Conservation (phyloP, 2,797 vertebrate species). For the Synaphobranchus kaupii region DNA sequence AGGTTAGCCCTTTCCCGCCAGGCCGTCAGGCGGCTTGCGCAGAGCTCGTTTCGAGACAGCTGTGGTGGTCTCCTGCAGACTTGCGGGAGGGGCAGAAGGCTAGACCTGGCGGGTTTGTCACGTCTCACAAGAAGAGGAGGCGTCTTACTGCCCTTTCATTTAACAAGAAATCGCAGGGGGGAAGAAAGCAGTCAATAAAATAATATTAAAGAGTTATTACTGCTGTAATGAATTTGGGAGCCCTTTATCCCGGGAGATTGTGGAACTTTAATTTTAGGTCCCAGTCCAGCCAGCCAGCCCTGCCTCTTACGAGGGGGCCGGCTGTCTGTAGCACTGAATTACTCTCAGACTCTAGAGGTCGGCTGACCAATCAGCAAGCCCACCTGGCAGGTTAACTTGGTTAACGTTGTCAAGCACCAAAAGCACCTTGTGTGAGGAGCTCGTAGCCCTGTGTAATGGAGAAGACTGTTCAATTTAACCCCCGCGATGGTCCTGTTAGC, state of each 20-base stretch:
- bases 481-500: background rate
- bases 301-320: background rate
- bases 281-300: background rate
- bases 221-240: slow-evolving; percentile 23
- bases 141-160: background rate
- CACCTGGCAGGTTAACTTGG: background rate
- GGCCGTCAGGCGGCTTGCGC: background rate
- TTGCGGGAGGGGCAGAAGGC: background rate
- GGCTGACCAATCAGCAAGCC: background rate
- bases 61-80: background rate
- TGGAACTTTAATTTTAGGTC: background rate
- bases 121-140: background rate
- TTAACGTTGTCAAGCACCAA: background rate
- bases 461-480: background rate
- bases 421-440: background rate
- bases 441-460: background rate
- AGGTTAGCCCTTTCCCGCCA: background rate
- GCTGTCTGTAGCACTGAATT: too few relatives aligned
- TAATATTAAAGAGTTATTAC: background rate
- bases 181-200: background rate
- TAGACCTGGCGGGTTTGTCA: background rate
- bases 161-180: background rate
- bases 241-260: slow-evolving; percentile 18
- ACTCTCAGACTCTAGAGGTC: background rate
- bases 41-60: background rate